Conservation (phyloP, 2,113 vertebrate species). For the Gallinago undulata region DNA sequence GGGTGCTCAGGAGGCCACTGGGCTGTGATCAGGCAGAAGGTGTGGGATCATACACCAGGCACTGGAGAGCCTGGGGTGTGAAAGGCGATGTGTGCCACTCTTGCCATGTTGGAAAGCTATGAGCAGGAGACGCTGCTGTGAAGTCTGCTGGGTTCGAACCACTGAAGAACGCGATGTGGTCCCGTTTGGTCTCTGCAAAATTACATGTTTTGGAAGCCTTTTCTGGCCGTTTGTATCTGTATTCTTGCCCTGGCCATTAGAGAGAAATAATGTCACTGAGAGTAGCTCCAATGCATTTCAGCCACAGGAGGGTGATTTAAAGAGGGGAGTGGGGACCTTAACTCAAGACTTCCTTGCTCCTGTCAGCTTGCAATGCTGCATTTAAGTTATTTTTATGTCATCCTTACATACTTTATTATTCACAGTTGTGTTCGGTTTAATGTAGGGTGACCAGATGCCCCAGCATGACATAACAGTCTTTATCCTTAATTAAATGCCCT, state of each 20-base stretch:
- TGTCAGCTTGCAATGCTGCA: background rate
- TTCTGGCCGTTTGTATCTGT: background rate
- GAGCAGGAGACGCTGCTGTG: background rate
- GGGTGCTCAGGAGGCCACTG: background rate
- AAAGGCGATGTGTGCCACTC: fast-evolving
- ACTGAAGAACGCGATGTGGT: background rate
- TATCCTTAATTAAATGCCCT: constrained; percentile 40
- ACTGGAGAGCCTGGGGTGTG: fast-evolving
- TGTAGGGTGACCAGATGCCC: constrained; percentile 20
- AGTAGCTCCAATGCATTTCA: background rate
- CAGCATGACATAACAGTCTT: constrained; percentile 1
- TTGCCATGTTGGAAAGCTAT: background rate
- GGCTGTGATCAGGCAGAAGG: background rate
- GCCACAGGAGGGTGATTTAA: background rate
- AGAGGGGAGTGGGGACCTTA: background rate
- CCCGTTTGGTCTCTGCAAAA: background rate
- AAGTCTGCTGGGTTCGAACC: background rate
- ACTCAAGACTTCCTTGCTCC: background rate
- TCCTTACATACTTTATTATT: background rate
- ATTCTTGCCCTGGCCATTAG: background rate
- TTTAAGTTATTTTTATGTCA: constrained; percentile 39
- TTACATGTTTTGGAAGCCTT: background rate
- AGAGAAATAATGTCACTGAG: background rate
- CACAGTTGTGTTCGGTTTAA: background rate
- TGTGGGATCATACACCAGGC: fast-evolving